Percentiles rank a stretch among this genome's conserved stretches.
Evolutionary conservation across 2,888 invertebrate species (phyloP).

Genomic region (Pseudococcus viburni): DNA sequence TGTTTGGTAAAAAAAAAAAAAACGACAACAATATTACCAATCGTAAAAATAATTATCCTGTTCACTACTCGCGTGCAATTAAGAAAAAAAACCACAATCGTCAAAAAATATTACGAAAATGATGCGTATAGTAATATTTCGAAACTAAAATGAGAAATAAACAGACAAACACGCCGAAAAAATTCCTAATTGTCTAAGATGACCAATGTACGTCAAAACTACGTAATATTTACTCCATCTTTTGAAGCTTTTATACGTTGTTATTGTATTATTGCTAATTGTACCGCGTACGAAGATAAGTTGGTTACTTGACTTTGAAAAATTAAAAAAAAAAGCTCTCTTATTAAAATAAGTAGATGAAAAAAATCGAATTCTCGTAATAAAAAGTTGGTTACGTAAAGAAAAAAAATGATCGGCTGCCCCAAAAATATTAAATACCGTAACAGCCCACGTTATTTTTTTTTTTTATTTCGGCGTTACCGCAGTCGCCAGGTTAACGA

Average conservation of each 20-base stretch:
- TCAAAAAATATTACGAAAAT: not conserved
- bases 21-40: not conserved
- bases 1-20: not conserved
- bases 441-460: not conserved
- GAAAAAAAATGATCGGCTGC: not conserved
- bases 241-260: constrained; percentile 5
- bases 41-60: not conserved
- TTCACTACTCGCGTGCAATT: constrained; percentile 25
- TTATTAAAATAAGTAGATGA: not conserved
- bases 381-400: constrained; percentile 62
- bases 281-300: too few species aligned
- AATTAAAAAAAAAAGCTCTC: not conserved
- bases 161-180: not conserved
- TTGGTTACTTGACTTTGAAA: constrained; percentile 2
- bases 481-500: constrained; percentile 50
- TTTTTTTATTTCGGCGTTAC: not conserved
- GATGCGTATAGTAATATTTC: not conserved
- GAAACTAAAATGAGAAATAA: not conserved
- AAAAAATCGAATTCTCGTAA: not conserved
- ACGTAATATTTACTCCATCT: not conserved
- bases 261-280: constrained; percentile 6
- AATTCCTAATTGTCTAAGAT: not conserved
- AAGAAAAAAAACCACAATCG: not conserved
- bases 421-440: constrained; percentile 15
- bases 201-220: constrained; percentile 24